A percentile compares a stretch with the other conserved stretches of the same genome.
Evolutionary conservation across 1,140 invertebrate genomes (phyloP).

Genomic region (Hetaerina americana): DNA sequence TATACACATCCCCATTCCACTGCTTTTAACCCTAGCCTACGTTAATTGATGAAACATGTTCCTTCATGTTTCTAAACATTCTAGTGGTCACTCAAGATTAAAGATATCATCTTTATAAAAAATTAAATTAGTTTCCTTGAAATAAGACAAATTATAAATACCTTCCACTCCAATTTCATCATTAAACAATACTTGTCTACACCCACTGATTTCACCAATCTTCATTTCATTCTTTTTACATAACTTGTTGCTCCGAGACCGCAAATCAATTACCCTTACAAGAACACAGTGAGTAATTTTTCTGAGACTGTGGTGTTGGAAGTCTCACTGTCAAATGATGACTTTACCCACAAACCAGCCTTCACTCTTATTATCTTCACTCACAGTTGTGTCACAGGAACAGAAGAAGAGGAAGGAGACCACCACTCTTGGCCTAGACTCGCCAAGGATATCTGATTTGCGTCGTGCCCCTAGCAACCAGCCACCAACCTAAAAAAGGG

Average conservation of each 20-base stretch:
- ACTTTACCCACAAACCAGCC: neutral
- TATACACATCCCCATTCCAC: neutral
- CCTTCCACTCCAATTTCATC: neutral
- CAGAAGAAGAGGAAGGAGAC: neutral
- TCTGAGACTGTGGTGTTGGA: too few relatives aligned
- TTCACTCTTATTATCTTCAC: neutral
- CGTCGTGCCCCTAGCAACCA: slow-evolving; percentile 3
- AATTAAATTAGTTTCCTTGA: too few relatives aligned
- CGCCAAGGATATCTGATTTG: slow-evolving; percentile 3
- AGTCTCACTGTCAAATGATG: neutral
- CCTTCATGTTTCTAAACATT: neutral
- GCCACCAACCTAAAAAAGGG: neutral
- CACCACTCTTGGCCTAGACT: neutral
- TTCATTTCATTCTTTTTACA: neutral
- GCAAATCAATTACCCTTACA: neutral
- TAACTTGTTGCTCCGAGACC: neutral
- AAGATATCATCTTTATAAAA: neutral
- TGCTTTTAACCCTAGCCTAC: neutral
- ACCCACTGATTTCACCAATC: too few relatives aligned
- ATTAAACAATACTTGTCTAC: too few relatives aligned
- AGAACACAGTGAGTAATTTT: neutral
- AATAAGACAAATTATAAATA: neutral
- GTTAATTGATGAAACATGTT: neutral
- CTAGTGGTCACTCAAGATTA: neutral
- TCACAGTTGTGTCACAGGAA: neutral